phyloP scores from a whole-genome alignment of 2,888 invertebrate species.

The Periphyllus acericola region DNA sequence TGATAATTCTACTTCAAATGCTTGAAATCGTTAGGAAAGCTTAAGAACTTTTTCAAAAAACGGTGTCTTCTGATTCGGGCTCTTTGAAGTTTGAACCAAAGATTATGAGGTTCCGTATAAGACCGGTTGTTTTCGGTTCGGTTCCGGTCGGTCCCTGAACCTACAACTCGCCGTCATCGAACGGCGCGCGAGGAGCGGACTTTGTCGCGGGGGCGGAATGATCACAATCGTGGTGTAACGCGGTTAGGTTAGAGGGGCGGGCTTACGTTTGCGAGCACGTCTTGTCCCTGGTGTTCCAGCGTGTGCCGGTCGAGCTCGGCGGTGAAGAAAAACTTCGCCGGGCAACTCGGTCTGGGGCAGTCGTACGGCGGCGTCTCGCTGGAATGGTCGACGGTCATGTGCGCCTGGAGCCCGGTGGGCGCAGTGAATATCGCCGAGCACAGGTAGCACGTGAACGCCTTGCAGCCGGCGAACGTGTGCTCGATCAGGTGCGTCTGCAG shows the following conservation, averaged over 20 bases:
- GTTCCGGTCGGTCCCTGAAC: no score
- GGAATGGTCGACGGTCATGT: slow-evolving; percentile 82
- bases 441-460: slow-evolving; percentile 85
- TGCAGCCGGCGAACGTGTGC: slow-evolving; percentile 85
- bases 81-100: no score
- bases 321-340: slow-evolving; percentile 88
- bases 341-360: slow-evolving; percentile 77
- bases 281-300: slow-evolving; percentile 55
- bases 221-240: neutral
- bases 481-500: slow-evolving; percentile 90
- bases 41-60: no score
- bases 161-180: no score
- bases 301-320: slow-evolving; percentile 89
- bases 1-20: no score
- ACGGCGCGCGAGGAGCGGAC: no score
- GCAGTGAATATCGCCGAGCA: slow-evolving; percentile 88
- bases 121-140: no score
- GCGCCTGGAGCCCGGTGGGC: slow-evolving; percentile 83
- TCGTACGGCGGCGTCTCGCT: slow-evolving; percentile 84
- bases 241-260: neutral
- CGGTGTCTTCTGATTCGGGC: no score
- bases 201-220: no score
- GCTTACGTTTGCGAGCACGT: slow-evolving; percentile 57
- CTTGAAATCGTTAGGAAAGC: no score
- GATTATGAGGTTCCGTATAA: no score